A percentile compares a stretch with the other conserved stretches of the same genome.
Evolutionary conservation across 2,797 vertebrate genomes (phyloP).

Genomic region (Mycteria americana): DNA sequence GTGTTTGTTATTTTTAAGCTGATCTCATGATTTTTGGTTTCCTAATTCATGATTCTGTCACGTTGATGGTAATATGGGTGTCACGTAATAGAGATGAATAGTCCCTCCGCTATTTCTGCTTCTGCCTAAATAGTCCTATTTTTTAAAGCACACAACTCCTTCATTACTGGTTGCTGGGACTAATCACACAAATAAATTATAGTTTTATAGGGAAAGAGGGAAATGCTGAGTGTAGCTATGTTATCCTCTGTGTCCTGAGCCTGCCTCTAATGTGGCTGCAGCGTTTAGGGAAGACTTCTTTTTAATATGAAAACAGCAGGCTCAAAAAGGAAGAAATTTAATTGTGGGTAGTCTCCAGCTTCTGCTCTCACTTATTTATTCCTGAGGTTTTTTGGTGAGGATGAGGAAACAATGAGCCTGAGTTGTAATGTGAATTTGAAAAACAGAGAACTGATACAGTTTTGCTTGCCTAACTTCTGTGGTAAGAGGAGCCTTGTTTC

Average conservation of each 20-base stretch:
- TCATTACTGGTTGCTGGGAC: background rate
- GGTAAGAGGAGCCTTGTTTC: background rate
- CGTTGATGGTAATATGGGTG: background rate
- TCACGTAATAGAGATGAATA: conserved; percentile 9
- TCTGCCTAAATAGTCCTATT: background rate
- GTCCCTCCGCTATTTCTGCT: background rate
- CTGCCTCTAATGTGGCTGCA: background rate
- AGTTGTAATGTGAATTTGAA: background rate
- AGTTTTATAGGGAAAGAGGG: background rate
- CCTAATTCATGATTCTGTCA: conserved; percentile 38
- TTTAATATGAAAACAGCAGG: background rate
- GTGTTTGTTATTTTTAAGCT: conserved; percentile 26
- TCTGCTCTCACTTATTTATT: background rate
- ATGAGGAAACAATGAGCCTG: background rate
- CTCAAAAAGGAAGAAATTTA: background rate
- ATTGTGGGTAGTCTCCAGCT: background rate
- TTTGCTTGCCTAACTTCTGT: background rate
- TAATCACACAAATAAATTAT: background rate
- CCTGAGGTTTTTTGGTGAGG: background rate
- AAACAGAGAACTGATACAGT: background rate
- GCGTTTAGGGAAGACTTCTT: background rate
- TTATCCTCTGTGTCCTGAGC: background rate
- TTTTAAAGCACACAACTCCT: background rate
- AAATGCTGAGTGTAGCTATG: background rate
- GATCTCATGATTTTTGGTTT: conserved; percentile 47